phyloP scores from a whole-genome alignment of 2,113 vertebrate species.

The Otis tarda region DNA sequence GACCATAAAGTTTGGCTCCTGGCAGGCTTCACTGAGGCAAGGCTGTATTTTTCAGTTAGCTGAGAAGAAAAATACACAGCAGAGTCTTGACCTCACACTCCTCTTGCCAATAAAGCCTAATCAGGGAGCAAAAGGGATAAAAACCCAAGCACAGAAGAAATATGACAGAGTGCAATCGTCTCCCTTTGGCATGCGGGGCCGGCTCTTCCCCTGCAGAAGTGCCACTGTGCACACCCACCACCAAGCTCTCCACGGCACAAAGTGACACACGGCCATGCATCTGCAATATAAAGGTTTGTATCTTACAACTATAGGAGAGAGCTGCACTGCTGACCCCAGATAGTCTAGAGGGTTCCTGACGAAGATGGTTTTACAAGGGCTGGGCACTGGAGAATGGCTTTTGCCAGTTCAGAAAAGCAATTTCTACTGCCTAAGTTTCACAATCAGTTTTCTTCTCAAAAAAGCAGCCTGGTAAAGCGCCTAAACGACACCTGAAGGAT shows the following conservation, averaged over 20 bases:
- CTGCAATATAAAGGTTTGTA: not conserved
- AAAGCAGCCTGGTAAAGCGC: not conserved
- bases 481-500: not conserved
- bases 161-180: rapidly evolving
- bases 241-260: not conserved
- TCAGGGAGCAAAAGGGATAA: not conserved
- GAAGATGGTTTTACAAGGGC: not conserved
- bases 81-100: not conserved
- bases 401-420: not conserved
- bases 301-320: not conserved
- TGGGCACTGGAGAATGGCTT: not conserved
- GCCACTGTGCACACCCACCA: not conserved
- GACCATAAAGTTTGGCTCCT: not conserved
- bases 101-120: not conserved
- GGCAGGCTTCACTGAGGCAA: not conserved
- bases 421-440: not conserved
- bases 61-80: conserved; percentile 8
- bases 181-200: not conserved
- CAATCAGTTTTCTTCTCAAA: not conserved
- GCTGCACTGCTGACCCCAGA: not conserved
- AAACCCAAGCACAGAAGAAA: not conserved
- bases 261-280: not conserved
- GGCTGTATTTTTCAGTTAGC: not conserved
- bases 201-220: not conserved
- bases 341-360: not conserved